Base-by-base conservation (phyloP, 2,797 vertebrate species). In the Cuniculus paca region DNA sequence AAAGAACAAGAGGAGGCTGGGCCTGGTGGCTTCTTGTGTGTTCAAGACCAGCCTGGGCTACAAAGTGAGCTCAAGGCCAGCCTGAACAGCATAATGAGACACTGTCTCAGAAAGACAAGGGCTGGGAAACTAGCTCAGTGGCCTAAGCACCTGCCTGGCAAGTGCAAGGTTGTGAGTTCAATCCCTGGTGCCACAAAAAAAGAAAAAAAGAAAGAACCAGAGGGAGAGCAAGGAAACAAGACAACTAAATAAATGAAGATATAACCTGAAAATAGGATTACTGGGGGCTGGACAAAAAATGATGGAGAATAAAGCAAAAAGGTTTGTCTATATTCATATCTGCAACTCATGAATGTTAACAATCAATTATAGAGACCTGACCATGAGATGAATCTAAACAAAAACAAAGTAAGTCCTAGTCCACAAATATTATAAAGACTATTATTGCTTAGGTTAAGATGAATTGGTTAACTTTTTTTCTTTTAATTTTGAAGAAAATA, bases 401-500 rank as follows among this genome's bases (percentile, higher is more conserved):
- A 88, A 95, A 92, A 36, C 36, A 89, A 83, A 11, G 70, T 52
- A 82, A 61, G 39, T 17, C 63, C 60, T 52, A 95, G 56, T 93
- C 20, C 45, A 84, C 65, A 90, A 90, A 45, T 68, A 85, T 52
- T 86, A 84, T 85, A 63, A 94, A 80, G 17, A 42, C 26, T 87
- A 82, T 87, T 95, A 77, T 36, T 90, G 26, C 31, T 95, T 84
- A 89, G 14, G 36, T n/a, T 70, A 93, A 79, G 24, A 52, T 95
- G 56, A 86, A 93, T 5, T 81, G n/a, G 36, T 77, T 52, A 92
- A 87, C 10, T 94, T 94, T 56, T 82, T n/a, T n/a, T n/a, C n/a
- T n/a, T n/a, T n/a, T n/a, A n/a, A n/a, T n/a, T n/a, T n/a, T n/a
- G n/a, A n/a, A n/a, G n/a, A n/a, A n/a, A n/a, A n/a, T n/a, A n/a